A percentile compares a stretch with the other conserved stretches of the same genome.
These are phyloP conservation scores for Stercorarius parasiticus DNA, from an alignment of 2,113 vertebrate species.

Conservation along the genomic window DNA sequence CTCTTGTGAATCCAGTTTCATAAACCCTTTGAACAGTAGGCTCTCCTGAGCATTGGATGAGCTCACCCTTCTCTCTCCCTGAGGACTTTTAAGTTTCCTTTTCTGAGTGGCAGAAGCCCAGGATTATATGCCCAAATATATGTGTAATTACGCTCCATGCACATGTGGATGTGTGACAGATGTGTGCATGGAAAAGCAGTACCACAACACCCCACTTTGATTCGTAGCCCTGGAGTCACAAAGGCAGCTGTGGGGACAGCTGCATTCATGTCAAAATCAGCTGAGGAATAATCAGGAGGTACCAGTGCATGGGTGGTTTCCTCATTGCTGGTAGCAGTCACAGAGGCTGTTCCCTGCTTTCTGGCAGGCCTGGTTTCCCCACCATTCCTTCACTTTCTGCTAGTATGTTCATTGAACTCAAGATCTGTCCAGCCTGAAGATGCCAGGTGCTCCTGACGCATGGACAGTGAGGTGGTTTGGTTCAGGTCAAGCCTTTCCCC, in stretches of 20 bases:
- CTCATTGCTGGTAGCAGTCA: neutral
- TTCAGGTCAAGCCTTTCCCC: neutral
- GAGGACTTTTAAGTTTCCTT: neutral
- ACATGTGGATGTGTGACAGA: neutral
- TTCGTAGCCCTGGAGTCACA: neutral
- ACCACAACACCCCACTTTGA: neutral
- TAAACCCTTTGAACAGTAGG: neutral
- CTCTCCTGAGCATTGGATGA: neutral
- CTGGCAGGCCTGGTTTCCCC: neutral
- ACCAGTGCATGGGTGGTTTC: neutral
- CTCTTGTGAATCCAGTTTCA: neutral
- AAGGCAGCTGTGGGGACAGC: neutral
- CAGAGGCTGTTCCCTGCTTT: neutral
- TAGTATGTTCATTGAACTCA: neutral
- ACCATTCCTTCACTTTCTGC: neutral
- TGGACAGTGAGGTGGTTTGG: neutral
- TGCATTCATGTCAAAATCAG: neutral
- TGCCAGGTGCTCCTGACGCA: neutral
- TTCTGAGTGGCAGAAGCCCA: neutral
- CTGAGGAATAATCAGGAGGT: neutral
- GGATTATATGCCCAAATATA: neutral
- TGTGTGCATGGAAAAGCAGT: neutral
- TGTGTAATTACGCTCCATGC: neutral
- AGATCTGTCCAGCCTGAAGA: neutral
- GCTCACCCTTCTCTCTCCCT: neutral